Base-by-base conservation (phyloP, 2,797 vertebrate species). In the Danio albolineatus region DNA sequence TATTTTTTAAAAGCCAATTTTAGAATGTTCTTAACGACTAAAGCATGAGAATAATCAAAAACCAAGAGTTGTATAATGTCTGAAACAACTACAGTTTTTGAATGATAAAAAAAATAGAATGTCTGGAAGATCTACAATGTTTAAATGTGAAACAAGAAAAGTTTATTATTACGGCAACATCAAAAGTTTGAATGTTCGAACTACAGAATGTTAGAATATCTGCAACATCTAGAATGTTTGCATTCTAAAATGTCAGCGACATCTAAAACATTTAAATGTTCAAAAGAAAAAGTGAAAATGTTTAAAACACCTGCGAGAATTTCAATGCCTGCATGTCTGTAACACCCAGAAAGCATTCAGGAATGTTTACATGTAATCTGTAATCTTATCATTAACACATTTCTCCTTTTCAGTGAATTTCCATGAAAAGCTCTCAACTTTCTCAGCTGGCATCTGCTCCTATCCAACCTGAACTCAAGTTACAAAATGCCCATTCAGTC, bases 391-490 rank as follows among this genome's bases (percentile, higher is more conserved):
- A 38, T 16, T 39, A 69, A 49, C 16, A 53, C 2, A 62, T 28
- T 49, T 49, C 13, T 9, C 10, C 10, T 39, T 19, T 74, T 49
- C 57, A 51, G 28, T 39, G n/a, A 16, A 28, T 36, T 49, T 60
- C 43, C 7, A 64, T 28, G 13, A 56, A 54, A 44, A 16, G 2
- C 7, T 57, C 39, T 59, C 19, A 2, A 57, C 16, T 28, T 59
- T 28, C 73, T 53, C 38, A 51, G 73, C 39, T 28, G 7, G 38
- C 13, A 17, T 56, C 19, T 36, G 39, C 41, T 62, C 49, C 48
- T 9, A 10, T 43, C 36, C 66, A 10, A 74, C 57, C 51, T 46
- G 41, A 56, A 38, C 61, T 77, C 16, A 48, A 49, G 16, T 69
- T 38, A 57, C 19, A 67, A 53, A 64, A 64, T 14, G 10, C 38